These are phyloP conservation scores for Ichneumoninae sp. DNA, from an alignment of 2,888 invertebrate genomes.

Conservation along the genomic window DNA sequence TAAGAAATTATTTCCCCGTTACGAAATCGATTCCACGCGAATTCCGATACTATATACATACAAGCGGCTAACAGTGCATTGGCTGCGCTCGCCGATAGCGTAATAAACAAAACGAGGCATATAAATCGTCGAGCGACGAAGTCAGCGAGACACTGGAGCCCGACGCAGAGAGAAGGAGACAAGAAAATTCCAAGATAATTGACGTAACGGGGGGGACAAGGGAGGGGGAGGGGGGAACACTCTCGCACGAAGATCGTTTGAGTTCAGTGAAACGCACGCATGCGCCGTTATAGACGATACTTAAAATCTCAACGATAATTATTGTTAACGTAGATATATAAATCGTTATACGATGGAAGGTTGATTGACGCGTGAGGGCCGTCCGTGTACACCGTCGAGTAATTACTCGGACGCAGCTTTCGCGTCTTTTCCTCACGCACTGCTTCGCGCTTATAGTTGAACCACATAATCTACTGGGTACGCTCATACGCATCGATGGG, in stretches of 20 bases:
- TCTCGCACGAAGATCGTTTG: conserved; percentile 8
- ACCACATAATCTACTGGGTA: neutral
- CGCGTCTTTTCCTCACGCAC: conserved; percentile 41
- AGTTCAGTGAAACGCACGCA: conserved; percentile 42
- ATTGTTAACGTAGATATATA: conserved; percentile 65
- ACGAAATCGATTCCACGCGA: neutral
- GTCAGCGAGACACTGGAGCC: conserved; percentile 44
- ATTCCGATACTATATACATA: neutral
- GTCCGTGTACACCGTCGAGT: conserved; percentile 23
- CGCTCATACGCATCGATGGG: neutral
- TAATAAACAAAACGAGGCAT: conserved; percentile 37
- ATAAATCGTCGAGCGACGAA: conserved; percentile 47
- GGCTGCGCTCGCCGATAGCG: neutral
- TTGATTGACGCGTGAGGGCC: conserved; percentile 53
- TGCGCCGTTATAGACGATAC: conserved; percentile 49
- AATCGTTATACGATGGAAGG: conserved; percentile 58
- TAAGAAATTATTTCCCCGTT: conserved; percentile 14
- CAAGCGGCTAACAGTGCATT: neutral
- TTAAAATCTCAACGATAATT: conserved; percentile 62
- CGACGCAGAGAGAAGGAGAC: conserved; percentile 51
- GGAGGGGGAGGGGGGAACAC: neutral
- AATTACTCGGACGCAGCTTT: conserved; percentile 55
- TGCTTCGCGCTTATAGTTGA: neutral
- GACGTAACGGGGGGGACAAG: conserved; percentile 40
- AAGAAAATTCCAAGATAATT: conserved; percentile 65